These are phyloP conservation scores for Bradynema listronoti DNA, from an alignment of 1,140 invertebrate genomes.

Conservation along the genomic window DNA sequence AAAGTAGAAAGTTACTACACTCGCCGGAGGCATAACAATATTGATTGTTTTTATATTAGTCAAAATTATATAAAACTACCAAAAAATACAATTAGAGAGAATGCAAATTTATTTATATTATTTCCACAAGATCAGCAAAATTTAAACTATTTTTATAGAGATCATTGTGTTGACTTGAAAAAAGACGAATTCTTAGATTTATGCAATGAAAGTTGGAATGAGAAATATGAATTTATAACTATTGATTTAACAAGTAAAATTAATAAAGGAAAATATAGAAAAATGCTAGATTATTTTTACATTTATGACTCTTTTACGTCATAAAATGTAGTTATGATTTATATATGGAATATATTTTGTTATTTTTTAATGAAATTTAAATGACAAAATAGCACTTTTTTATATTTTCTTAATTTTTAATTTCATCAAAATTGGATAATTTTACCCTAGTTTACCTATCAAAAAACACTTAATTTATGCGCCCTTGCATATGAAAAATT, in stretches of 20 bases:
- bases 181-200: slow-evolving; percentile 22
- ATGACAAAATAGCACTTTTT: slow-evolving; percentile 2
- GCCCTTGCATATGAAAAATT: no score
- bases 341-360: not conserved
- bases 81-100: slow-evolving; percentile 37
- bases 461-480: no score
- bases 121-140: slow-evolving; percentile 29
- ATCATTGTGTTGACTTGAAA: slow-evolving; percentile 24
- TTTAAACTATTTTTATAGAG: slow-evolving; percentile 28
- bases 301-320: no score
- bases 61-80: slow-evolving; percentile 33
- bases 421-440: no score
- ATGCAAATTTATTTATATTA: slow-evolving; percentile 37
- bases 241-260: slow-evolving; percentile 35
- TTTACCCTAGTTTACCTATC: no score
- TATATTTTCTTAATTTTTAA: not conserved
- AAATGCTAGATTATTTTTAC: slow-evolving; percentile 4
- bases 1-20: slow-evolving; percentile 36
- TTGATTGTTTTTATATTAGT: slow-evolving; percentile 37
- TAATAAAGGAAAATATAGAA: slow-evolving; percentile 26
- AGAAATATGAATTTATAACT: slow-evolving; percentile 26
- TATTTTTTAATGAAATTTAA: not conserved
- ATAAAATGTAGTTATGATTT: no score
- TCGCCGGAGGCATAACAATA: slow-evolving; percentile 34
- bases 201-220: slow-evolving; percentile 18